These are phyloP conservation scores for Philaenus spumarius DNA, from an alignment of 1,140 invertebrate genomes.

Conservation along the genomic window DNA sequence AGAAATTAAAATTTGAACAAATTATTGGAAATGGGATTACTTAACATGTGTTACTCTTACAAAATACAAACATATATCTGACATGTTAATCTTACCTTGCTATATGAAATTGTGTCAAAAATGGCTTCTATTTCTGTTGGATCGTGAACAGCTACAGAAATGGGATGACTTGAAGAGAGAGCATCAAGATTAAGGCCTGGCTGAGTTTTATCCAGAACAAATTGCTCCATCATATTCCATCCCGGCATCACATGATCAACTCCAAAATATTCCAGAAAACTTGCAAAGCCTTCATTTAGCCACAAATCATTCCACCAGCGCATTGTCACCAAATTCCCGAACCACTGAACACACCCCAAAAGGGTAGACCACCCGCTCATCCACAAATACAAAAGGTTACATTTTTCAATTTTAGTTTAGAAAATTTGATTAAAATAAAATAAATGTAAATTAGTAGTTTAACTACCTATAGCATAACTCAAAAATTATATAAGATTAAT, in stretches of 20 bases:
- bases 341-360: slow-evolving; percentile 53
- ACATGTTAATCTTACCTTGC: slow-evolving; percentile 52
- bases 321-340: slow-evolving; percentile 86
- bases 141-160: slow-evolving; percentile 70
- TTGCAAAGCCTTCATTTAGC: slow-evolving; percentile 84
- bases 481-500: too few species aligned
- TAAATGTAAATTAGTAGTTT: too few species aligned
- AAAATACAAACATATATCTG: not conserved
- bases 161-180: slow-evolving; percentile 71
- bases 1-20: not conserved
- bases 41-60: not conserved
- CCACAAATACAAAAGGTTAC: not conserved
- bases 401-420: too few species aligned
- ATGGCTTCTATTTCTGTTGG: slow-evolving; percentile 79
- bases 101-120: slow-evolving; percentile 83
- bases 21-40: not conserved
- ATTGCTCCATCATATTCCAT: slow-evolving; percentile 55
- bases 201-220: slow-evolving; percentile 57
- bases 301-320: slow-evolving; percentile 83
- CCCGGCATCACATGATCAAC: slow-evolving; percentile 50
- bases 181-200: slow-evolving; percentile 67
- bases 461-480: too few species aligned
- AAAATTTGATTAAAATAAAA: too few species aligned
- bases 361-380: slow-evolving; percentile 20
- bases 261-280: slow-evolving; percentile 69